Evolutionary conservation across 2,888 invertebrate genomes (phyloP).

Genomic region (Prosopocoilus inquinatus): DNA sequence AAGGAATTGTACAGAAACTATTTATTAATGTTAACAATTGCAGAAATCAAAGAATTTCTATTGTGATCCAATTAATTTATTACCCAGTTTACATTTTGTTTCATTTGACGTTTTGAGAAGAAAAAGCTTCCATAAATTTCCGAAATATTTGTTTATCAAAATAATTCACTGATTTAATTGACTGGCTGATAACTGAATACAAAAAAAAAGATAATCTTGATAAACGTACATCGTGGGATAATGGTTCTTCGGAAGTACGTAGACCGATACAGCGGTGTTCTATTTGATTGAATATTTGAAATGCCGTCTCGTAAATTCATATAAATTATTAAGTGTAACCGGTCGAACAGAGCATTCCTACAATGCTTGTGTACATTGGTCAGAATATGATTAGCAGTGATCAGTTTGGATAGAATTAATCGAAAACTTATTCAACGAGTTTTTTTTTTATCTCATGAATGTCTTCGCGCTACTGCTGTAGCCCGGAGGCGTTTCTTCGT

Average conservation of each 20-base stretch:
- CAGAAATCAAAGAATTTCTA: too few relatives aligned
- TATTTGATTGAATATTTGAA: constrained; percentile 32
- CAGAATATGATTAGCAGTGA: constrained; percentile 1
- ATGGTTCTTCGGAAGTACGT: background rate
- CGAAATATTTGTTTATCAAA: too few relatives aligned
- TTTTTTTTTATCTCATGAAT: background rate
- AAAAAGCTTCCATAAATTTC: too few relatives aligned
- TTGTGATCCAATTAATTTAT: too few relatives aligned
- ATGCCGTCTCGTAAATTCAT: constrained; percentile 32
- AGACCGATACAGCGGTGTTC: constrained; percentile 13
- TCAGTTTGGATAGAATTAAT: constrained; percentile 4
- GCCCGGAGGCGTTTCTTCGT: constrained; percentile 1
- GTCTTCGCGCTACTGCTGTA: constrained; percentile 1
- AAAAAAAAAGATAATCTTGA: background rate
- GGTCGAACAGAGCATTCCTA: constrained; percentile 8
- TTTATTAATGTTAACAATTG: too few relatives aligned
- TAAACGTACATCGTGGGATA: background rate
- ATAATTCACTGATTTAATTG: background rate
- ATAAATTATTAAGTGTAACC: constrained; percentile 31
- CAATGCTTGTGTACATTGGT: background rate
- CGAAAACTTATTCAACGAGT: background rate
- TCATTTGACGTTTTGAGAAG: too few relatives aligned
- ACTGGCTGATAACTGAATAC: background rate
- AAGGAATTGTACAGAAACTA: too few relatives aligned
- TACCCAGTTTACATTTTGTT: too few relatives aligned